These are phyloP conservation scores for Gadus macrocephalus DNA, from an alignment of 2,113 vertebrate species.

Conservation along the genomic window DNA sequence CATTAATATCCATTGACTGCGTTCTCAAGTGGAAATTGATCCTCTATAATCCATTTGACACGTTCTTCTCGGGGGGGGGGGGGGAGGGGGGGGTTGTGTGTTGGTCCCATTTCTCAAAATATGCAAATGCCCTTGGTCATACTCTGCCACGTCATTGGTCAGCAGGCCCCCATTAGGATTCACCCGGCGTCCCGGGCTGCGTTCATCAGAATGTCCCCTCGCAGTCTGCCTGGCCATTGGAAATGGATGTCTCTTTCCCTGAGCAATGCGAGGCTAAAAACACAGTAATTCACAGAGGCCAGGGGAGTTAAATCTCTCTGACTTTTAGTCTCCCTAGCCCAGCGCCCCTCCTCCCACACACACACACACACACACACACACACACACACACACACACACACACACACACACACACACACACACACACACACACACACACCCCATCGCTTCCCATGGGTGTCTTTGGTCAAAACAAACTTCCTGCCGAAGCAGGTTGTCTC, in stretches of 20 bases:
- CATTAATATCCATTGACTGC: too few relatives aligned
- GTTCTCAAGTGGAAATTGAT: too few relatives aligned
- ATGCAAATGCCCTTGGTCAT: background rate
- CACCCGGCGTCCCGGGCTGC: constrained; percentile 34
- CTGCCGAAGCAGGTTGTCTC: background rate
- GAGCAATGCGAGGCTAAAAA: constrained; percentile 57
- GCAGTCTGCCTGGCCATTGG: constrained; percentile 46
- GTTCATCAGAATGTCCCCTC: constrained; percentile 58
- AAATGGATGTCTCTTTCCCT: constrained; percentile 54
- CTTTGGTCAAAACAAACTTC: constrained; percentile 30
- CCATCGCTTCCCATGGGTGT: constrained; percentile 16
- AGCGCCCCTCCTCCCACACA: too few relatives aligned
- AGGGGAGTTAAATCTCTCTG: constrained; percentile 44
- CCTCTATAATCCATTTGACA: too few relatives aligned
- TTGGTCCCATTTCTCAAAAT: background rate
- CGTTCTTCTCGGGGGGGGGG: too few relatives aligned
- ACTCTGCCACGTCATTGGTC: constrained; percentile 40
- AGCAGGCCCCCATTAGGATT: constrained; percentile 48
- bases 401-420: constrained; percentile 5
- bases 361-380: too few relatives aligned
- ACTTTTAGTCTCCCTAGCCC: constrained; percentile 31
- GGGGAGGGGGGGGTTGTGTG: background rate
- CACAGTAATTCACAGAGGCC: constrained; percentile 50
- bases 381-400: too few relatives aligned
- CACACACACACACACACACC: background rate